Conservation (phyloP, 2,888 invertebrate species). For the Philaethria dido region DNA sequence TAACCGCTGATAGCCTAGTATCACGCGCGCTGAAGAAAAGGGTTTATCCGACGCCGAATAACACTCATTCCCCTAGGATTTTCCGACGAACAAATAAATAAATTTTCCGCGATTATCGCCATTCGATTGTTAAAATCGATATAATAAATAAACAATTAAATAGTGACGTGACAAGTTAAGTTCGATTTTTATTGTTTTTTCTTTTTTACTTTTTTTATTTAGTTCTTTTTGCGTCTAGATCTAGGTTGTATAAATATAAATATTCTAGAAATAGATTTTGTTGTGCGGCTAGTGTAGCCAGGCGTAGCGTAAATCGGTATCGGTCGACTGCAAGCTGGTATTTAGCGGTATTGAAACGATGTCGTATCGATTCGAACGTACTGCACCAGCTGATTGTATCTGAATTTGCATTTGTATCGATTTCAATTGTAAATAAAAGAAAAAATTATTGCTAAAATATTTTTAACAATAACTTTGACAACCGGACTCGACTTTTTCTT, state of each 20-base stretch:
- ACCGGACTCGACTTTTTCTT: no score
- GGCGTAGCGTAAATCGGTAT: constrained; percentile 65
- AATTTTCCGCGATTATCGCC: constrained; percentile 63
- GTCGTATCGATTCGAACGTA: constrained; percentile 30
- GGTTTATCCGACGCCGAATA: constrained; percentile 82
- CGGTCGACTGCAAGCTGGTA: constrained; percentile 47
- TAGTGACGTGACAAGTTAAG: constrained; percentile 4
- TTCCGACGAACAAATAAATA: constrained; percentile 66
- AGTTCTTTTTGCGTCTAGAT: constrained; percentile 55
- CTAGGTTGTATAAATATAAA: constrained; percentile 66
- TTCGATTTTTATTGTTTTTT: background rate
- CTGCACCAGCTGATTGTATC: constrained; percentile 11
- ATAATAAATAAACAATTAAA: constrained; percentile 13
- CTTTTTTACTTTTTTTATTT: constrained; percentile 30
- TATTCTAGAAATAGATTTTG: constrained; percentile 65
- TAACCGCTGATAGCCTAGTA: constrained; percentile 75
- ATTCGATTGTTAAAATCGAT: constrained; percentile 38
- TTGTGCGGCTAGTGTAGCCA: constrained; percentile 64
- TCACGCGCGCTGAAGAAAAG: constrained; percentile 84
- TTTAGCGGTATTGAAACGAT: constrained; percentile 41
- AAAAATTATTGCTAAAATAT: no score
- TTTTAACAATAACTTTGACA: no score
- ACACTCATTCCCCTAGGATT: constrained; percentile 76
- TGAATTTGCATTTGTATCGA: background rate
- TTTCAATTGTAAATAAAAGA: background rate